phyloP scores from a whole-genome alignment of 1,140 invertebrate species.

The Stegodyphus dumicola region DNA sequence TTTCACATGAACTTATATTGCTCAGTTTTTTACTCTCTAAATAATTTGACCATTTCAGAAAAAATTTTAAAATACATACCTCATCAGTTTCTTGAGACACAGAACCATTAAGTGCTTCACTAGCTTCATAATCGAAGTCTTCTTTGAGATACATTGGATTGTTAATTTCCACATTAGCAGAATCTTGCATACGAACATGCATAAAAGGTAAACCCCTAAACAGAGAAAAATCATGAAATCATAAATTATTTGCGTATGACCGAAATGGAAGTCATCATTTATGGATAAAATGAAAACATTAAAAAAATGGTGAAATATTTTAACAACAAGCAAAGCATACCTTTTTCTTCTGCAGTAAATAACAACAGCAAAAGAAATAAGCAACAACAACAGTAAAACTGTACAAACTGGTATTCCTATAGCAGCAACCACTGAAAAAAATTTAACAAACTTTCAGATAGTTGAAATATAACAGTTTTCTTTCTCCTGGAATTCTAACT shows the following conservation, averaged over 20 bases:
- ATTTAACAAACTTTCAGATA: too few relatives aligned
- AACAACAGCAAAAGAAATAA: conserved; percentile 64
- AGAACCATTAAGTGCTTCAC: conserved; percentile 70
- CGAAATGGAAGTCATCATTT: conserved; percentile 61
- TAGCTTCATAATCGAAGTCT: conserved; percentile 74
- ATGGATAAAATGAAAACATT: conserved; percentile 80
- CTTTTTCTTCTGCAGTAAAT: conserved; percentile 63
- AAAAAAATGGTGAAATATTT: conserved; percentile 66
- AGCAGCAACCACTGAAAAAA: conserved; percentile 51
- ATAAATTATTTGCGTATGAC: too few relatives aligned
- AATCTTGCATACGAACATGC: conserved; percentile 82
- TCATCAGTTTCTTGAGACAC: conserved; percentile 74
- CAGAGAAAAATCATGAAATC: conserved; percentile 40
- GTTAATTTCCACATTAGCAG: conserved; percentile 78
- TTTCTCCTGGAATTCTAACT: too few relatives aligned
- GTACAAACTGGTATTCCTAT: conserved; percentile 57
- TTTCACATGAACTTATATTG: too few relatives aligned
- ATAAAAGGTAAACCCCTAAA: conserved; percentile 76
- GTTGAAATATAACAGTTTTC: too few relatives aligned
- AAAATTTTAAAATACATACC: conserved; percentile 66
- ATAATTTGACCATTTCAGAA: neutral
- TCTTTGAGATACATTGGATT: conserved; percentile 86
- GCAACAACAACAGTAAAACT: conserved; percentile 61
- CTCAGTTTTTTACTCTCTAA: neutral
- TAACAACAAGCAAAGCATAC: conserved; percentile 60